Percentiles rank a stretch among this genome's conserved stretches.
Evolutionary conservation across 2,797 vertebrate genomes (phyloP).

Genomic region (Trichosurus vulpecula): DNA sequence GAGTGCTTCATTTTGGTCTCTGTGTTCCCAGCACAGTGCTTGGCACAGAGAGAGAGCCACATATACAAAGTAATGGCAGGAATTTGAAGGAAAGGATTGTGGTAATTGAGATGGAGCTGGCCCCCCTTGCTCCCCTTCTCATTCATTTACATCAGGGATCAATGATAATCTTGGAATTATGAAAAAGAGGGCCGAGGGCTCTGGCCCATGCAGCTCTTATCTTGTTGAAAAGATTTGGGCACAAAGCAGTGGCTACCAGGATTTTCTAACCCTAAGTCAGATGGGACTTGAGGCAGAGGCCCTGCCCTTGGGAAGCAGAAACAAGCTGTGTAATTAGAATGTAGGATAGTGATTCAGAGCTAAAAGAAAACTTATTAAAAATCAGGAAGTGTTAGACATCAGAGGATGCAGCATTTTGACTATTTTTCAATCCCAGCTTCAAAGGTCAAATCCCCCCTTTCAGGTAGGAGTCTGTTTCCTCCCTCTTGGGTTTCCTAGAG

Average conservation of each 20-base stretch:
- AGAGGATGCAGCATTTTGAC: neutral
- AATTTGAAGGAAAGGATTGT: neutral
- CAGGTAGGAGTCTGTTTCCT: neutral
- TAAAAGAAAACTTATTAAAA: neutral
- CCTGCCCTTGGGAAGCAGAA: neutral
- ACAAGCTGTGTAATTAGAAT: neutral
- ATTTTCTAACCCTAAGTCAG: neutral
- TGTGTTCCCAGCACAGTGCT: neutral
- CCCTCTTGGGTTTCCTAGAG: neutral
- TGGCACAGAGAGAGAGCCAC: neutral
- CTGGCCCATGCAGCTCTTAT: neutral
- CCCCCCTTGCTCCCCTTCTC: neutral
- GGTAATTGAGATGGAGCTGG: neutral
- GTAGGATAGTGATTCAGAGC: neutral
- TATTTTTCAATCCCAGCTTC: neutral
- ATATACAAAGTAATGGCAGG: neutral
- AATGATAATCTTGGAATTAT: neutral
- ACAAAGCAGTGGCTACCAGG: neutral
- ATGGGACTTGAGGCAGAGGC: neutral
- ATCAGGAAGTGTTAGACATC: neutral
- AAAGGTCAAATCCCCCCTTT: neutral
- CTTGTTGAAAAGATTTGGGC: neutral
- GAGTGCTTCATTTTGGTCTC: neutral
- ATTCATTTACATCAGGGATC: neutral
- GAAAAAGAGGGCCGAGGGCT: neutral